Percentiles rank a stretch among this genome's conserved stretches.
phyloP scores from a whole-genome alignment of 2,797 vertebrate species.

The Channallabes apus region DNA sequence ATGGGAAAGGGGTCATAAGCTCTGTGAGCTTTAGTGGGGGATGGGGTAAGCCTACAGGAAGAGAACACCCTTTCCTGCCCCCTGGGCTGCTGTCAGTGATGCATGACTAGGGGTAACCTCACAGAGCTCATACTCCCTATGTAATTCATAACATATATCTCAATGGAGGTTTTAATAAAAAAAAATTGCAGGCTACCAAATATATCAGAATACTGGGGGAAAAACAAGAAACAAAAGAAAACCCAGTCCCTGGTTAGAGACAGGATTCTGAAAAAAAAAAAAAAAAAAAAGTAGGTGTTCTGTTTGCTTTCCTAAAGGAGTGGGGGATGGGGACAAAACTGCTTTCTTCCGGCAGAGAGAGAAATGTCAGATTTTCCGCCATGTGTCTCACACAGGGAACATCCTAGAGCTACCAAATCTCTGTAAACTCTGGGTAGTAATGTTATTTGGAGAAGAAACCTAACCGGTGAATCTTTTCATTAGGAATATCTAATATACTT shows the following conservation, averaged over 20 bases:
- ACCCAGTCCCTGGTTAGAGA: conserved; percentile 1
- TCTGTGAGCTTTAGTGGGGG: conserved; percentile 30
- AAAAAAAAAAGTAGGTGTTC: conserved; percentile 48
- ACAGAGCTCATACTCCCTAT: conserved; percentile 60
- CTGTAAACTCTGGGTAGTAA: conserved; percentile 58
- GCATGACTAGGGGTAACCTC: conserved; percentile 62
- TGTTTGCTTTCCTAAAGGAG: conserved; percentile 59
- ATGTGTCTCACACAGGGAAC: conserved; percentile 46
- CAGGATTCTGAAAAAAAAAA: conserved; percentile 1
- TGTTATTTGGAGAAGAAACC: conserved; percentile 60
- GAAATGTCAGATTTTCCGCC: conserved; percentile 46
- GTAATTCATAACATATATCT: conserved; percentile 11
- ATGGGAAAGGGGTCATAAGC: conserved; percentile 16
- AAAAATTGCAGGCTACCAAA: background rate
- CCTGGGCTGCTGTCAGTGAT: conserved; percentile 61
- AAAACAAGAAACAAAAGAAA: conserved; percentile 1
- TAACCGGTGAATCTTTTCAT: conserved; percentile 10
- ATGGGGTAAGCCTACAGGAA: conserved; percentile 68
- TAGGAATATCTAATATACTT: too few species aligned
- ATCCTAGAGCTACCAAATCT: conserved; percentile 49
- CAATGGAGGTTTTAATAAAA: background rate
- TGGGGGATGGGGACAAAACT: conserved; percentile 52
- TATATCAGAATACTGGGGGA: background rate
- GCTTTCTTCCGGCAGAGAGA: conserved; percentile 32
- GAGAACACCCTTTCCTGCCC: conserved; percentile 72